phyloP scores from a whole-genome alignment of 2,797 vertebrate species.

The Atherinosoma microstoma region DNA sequence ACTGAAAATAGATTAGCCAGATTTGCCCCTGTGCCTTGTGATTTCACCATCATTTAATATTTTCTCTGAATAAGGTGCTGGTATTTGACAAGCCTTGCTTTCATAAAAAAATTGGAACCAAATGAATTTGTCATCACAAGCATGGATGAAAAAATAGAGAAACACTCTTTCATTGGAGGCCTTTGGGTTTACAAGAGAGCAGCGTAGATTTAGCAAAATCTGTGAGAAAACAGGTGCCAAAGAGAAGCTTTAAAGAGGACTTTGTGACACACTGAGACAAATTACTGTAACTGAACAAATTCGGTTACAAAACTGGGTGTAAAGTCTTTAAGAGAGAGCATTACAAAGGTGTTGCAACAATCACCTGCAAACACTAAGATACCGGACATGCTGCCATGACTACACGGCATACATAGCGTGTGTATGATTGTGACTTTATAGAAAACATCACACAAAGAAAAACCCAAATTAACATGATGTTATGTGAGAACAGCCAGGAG shows the following conservation, averaged over 20 bases:
- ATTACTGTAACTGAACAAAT: neutral
- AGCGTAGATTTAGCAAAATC: neutral
- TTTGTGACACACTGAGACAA: conserved; percentile 1
- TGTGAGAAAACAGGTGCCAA: conserved; percentile 4
- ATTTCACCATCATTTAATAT: neutral
- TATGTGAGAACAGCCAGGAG: neutral
- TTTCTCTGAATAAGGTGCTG: conserved; percentile 1
- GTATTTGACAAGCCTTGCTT: neutral
- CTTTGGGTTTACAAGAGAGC: conserved; percentile 2
- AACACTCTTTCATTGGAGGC: neutral
- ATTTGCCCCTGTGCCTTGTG: conserved; percentile 7
- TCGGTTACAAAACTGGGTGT: neutral
- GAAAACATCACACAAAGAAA: neutral
- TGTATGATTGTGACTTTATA: neutral
- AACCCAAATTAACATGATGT: neutral
- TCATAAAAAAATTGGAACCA: neutral
- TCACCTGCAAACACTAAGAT: neutral
- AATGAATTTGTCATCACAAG: conserved; percentile 7
- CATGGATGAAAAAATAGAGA: neutral
- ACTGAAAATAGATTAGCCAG: neutral
- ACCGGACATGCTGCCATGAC: neutral
- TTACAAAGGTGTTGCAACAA: neutral
- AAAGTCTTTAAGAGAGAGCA: conserved; percentile 1
- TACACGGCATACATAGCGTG: neutral
- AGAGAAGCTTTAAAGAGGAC: neutral